Base-by-base conservation (phyloP, 2,113 vertebrate species). In the Eolophus roseicapilla region DNA sequence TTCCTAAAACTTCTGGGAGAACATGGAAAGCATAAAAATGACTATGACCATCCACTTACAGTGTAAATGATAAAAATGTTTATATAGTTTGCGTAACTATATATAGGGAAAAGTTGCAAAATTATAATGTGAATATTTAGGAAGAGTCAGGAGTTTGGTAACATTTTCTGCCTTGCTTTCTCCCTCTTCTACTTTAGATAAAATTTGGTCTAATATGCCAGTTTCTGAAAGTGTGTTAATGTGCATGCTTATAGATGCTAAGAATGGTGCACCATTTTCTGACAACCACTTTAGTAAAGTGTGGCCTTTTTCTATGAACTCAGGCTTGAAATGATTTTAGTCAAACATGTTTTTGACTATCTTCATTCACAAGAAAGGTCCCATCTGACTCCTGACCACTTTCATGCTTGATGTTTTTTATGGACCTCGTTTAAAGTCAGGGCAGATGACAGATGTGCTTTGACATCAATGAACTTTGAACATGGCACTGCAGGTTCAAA, bases 331-430 rank as follows among this genome's bases (percentile, higher is more conserved):
- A 63, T 33, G 0, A 70, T 81, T 95, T 81, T 31, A 29, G 44
- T 80, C 60, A 90, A 81, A 63, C 12, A 14, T 57, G 59, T 84
- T 88, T 50, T 29, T 27, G 43, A 53, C 53, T 68, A 4, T 16
- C 43, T 77, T 57, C 43, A 10, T 25, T 86, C 52, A 37, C 37
- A 69, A 76, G 87, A 82, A 60, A 52, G 52, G 60, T 50, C 29
- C 20, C 18, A 14, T 60, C 24, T 93, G 88, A 90, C 43, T 88
- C 7, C 39, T 55, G 76, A 31, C 23, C 73, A 67, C 60, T 92
- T 92, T 35, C 23, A 17, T 60, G 92, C 47, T 23, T 52, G 64
- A 18, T 75, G 79, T 65, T 91, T 90, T 91, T 92, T 47, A 29
- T 33, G 88, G 59, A 37, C 12, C 87, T 55, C 1, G 0, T 92